phyloP scores from a whole-genome alignment of 30 jellyfish, hydroid and myxozoan genomes.

The Rhopilema esculentum region DNA sequence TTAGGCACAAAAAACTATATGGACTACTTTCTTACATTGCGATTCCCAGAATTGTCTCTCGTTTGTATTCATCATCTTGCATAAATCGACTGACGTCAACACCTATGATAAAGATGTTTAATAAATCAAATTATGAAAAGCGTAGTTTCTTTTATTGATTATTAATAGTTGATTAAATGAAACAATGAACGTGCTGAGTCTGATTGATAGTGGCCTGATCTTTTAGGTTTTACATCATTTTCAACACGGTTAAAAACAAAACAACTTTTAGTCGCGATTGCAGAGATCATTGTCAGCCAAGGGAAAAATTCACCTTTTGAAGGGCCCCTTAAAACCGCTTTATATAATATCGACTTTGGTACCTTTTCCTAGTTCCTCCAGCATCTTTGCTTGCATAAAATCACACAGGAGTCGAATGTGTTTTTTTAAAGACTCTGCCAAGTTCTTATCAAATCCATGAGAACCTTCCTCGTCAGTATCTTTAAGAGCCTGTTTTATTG shows the following conservation, averaged over 20 bases:
- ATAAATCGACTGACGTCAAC: slow-evolving; percentile 88
- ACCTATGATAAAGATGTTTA: slow-evolving; percentile 41
- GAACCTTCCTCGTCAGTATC: not conserved
- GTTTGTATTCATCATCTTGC: slow-evolving; percentile 84
- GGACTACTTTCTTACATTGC: slow-evolving; percentile 98
- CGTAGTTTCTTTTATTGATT: too few relatives aligned
- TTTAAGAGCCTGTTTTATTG: slow-evolving; percentile 19
- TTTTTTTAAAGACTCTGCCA: slow-evolving; percentile 29
- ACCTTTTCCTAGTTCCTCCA: slow-evolving; percentile 91
- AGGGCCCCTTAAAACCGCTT: too few relatives aligned
- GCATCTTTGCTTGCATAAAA: slow-evolving; percentile 86
- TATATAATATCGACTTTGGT: not conserved
- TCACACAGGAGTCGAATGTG: slow-evolving; percentile 69
- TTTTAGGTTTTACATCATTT: too few relatives aligned
- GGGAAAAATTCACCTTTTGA: too few relatives aligned
- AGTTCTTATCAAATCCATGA: not conserved
- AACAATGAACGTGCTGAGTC: too few relatives aligned
- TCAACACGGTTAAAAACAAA: too few relatives aligned
- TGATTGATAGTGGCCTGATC: too few relatives aligned
- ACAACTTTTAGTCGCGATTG: too few relatives aligned
- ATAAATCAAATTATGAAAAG: not conserved
- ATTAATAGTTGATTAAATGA: too few relatives aligned
- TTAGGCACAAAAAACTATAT: too few relatives aligned
- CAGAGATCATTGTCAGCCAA: too few relatives aligned
- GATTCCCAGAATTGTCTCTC: slow-evolving; percentile 94